Evolutionary conservation across 1,140 invertebrate genomes (phyloP).

Genomic region (Caenorhabditis tropicalis): DNA sequence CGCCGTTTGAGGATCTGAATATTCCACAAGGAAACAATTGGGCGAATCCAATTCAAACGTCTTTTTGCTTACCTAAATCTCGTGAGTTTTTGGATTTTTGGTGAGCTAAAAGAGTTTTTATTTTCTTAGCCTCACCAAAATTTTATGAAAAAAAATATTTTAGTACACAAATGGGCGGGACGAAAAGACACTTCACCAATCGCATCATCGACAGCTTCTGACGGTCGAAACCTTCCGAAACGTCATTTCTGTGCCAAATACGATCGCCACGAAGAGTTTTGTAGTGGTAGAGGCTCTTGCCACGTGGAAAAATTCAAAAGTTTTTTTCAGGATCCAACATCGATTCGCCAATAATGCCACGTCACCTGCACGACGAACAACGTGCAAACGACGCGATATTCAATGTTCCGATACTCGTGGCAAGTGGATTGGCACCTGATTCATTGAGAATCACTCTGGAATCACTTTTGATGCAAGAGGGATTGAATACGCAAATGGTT

Average conservation of each 20-base stretch:
- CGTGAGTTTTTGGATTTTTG: not conserved
- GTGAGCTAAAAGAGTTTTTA: not conserved
- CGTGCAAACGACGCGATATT: conserved; percentile 46
- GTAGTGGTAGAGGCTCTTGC: too few species aligned
- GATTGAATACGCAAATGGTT: conserved; percentile 55
- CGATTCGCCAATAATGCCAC: conserved; percentile 49
- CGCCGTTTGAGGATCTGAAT: conserved; percentile 74
- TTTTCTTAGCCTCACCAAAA: not conserved
- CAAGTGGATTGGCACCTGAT: conserved; percentile 20
- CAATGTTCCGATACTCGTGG: conserved; percentile 56
- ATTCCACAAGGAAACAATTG: conserved; percentile 54
- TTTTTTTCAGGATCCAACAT: conserved; percentile 41
- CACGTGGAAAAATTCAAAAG: not conserved
- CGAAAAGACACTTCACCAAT: not conserved
- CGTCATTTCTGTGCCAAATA: conserved; percentile 59
- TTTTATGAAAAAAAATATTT: too few species aligned
- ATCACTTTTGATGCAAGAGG: conserved; percentile 46
- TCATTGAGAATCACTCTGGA: conserved; percentile 45
- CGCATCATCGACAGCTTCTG: not conserved
- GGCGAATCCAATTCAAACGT: conserved; percentile 52
- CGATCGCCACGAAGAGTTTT: conserved; percentile 55
- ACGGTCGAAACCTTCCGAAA: conserved; percentile 45
- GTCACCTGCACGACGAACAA: conserved; percentile 41
- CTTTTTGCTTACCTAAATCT: conserved; percentile 50
- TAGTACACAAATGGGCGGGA: conserved; percentile 49